Conservation (phyloP, 2,888 invertebrate genomes). For the Oxystoma pomonae region DNA sequence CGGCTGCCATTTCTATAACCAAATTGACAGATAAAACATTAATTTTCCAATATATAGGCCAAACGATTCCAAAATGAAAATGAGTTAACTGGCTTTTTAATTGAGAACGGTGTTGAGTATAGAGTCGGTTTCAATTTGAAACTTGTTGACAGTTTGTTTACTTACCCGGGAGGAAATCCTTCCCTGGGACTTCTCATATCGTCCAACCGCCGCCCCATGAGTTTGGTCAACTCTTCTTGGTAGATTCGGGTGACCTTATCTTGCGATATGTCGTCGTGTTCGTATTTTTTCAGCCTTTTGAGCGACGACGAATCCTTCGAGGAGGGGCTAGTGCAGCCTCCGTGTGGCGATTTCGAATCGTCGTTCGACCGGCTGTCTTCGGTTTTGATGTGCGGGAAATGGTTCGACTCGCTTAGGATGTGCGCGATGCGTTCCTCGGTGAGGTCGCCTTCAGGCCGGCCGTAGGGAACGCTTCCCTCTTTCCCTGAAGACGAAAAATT, state of each 20-base stretch:
- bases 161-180: conserved; percentile 76
- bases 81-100: no score
- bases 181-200: conserved; percentile 73
- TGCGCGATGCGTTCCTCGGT: conserved; percentile 92
- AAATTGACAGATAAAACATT: no score
- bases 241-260: conserved; percentile 94
- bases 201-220: conserved; percentile 77
- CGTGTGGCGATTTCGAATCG: conserved; percentile 76
- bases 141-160: no score
- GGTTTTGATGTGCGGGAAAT: conserved; percentile 67
- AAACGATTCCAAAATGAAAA: no score
- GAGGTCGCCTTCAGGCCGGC: conserved; percentile 67
- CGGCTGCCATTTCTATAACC: no score
- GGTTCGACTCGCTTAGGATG: conserved; percentile 89
- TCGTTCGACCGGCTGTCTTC: conserved; percentile 67
- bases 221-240: conserved; percentile 90
- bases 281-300: conserved; percentile 78
- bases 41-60: no score
- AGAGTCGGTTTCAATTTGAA: no score
- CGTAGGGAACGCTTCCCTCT: conserved; percentile 76
- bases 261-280: conserved; percentile 92
- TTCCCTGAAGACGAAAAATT: conserved; percentile 62
- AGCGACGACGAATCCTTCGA: conserved; percentile 68
- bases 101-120: no score
- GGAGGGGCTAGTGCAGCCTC: conserved; percentile 78